Percentiles rank a stretch among this genome's conserved stretches.
These are phyloP conservation scores for Sialia sialis DNA, from an alignment of 2,113 vertebrate genomes.

Conservation along the genomic window DNA sequence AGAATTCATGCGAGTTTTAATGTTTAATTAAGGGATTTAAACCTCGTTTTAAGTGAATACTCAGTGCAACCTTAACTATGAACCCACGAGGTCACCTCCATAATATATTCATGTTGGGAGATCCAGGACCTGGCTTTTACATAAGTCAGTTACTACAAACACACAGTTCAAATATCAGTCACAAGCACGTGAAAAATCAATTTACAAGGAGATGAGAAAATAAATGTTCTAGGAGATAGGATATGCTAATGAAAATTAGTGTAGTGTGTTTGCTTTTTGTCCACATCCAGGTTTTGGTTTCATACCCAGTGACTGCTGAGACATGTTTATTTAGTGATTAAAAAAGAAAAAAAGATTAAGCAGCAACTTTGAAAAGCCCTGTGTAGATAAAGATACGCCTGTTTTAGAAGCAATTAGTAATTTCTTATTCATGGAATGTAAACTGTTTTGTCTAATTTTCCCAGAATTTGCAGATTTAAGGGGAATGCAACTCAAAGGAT, in stretches of 20 bases:
- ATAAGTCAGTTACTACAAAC: slow-evolving; percentile 58
- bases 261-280: slow-evolving; percentile 51
- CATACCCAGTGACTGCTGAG: neutral
- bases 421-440: slow-evolving; percentile 38
- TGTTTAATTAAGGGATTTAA: slow-evolving; percentile 68
- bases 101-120: slow-evolving; percentile 52
- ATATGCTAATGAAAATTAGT: slow-evolving; percentile 61
- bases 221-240: slow-evolving; percentile 57
- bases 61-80: slow-evolving; percentile 25
- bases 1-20: slow-evolving; percentile 33
- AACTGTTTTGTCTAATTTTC: slow-evolving; percentile 21
- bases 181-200: slow-evolving; percentile 56
- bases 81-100: neutral
- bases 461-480: slow-evolving; percentile 20
- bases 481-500: neutral
- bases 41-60: slow-evolving; percentile 45
- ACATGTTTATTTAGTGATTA: slow-evolving; percentile 55
- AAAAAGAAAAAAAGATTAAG: slow-evolving; percentile 47
- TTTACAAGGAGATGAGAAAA: slow-evolving; percentile 61
- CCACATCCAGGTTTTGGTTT: slow-evolving; percentile 46
- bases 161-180: slow-evolving; percentile 60
- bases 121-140: slow-evolving; percentile 46
- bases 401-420: slow-evolving; percentile 45
- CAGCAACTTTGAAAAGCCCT: slow-evolving; percentile 34
- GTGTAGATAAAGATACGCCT: slow-evolving; percentile 28